Evolutionary conservation across 2,888 invertebrate species (phyloP), one percentile per base, ranked within the genome.

Genomic region (Diachrysia chrysitis): DNA sequence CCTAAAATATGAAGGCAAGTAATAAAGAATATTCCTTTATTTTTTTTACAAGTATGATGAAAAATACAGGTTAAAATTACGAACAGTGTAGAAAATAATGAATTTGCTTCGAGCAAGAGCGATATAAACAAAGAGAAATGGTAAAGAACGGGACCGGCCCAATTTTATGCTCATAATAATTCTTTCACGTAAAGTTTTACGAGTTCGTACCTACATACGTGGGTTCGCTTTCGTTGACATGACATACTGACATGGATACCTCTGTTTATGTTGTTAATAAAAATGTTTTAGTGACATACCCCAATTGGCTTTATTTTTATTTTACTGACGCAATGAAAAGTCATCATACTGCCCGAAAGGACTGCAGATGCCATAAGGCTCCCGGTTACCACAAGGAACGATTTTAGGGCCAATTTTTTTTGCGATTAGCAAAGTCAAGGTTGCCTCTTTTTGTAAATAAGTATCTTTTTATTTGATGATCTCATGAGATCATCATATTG

Each of bases 151-250:
- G 21, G 56, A 53, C 37, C 53, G 59, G 35, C 64, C 67, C 63
- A 71, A 71, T 73, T 81, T 81, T 78, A 81, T 76, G 68, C 48
- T 69, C 59, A 78, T 64, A 83, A 83, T 81, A 81, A 83, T 78
- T 81, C 75, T 68, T 69, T 42, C 61, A 59, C 79, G 76, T 81
- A 76, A 81, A 69, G 32, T 81, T 81, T 77, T 81, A 81, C 69
- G 83, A 62, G 63, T 56, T 60, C 32, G 64, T 71, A 66, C 67
- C 66, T 61, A 51, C 48, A 59, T 75, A 71, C 72, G 78, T 66
- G 69, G 55, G 60, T 61, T 42, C 61, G 62, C 48, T 69, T 72
- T 62, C 69, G 72, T 71, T 69, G 83, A 83, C 79, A 59, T 55
- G 79, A 63, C 75, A 75, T 53, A 78, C 81, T 81, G 75, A 73